Percentiles rank a stretch among this genome's conserved stretches.
Conservation (phyloP, 2,888 invertebrate genomes). For the Merodon equestris region DNA sequence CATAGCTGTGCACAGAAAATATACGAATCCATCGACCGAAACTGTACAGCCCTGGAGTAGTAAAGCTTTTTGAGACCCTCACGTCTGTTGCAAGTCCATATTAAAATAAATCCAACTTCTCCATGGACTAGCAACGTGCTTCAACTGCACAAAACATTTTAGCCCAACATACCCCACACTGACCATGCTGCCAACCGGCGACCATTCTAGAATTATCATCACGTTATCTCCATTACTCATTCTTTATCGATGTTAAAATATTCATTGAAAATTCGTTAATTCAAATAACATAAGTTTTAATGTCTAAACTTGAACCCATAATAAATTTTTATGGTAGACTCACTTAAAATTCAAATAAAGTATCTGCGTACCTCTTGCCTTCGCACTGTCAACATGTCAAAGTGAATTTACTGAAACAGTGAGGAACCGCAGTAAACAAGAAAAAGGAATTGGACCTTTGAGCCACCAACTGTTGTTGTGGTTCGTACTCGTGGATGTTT, state of each 20-base stretch:
- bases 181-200: background rate
- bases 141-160: no score
- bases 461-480: constrained; percentile 21
- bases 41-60: no score
- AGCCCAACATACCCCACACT: no score
- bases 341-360: constrained; percentile 66
- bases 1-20: no score
- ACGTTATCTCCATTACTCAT: constrained; percentile 57
- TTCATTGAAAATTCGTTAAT: constrained; percentile 65
- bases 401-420: constrained; percentile 62
- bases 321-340: constrained; percentile 61
- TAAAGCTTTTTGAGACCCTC: no score
- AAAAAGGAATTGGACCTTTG: background rate
- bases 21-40: no score
- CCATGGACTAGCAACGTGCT: no score
- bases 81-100: no score
- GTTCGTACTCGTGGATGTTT: constrained; percentile 8
- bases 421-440: background rate
- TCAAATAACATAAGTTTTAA: constrained; percentile 66
- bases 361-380: constrained; percentile 24
- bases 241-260: constrained; percentile 54
- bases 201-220: constrained; percentile 9
- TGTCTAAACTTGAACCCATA: constrained; percentile 64
- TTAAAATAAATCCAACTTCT: no score
- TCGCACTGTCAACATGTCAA: constrained; percentile 64